Percentiles rank a stretch among this genome's conserved stretches.
phyloP scores from a whole-genome alignment of 2,888 invertebrate genomes.

The Leptothorax acervorum region DNA sequence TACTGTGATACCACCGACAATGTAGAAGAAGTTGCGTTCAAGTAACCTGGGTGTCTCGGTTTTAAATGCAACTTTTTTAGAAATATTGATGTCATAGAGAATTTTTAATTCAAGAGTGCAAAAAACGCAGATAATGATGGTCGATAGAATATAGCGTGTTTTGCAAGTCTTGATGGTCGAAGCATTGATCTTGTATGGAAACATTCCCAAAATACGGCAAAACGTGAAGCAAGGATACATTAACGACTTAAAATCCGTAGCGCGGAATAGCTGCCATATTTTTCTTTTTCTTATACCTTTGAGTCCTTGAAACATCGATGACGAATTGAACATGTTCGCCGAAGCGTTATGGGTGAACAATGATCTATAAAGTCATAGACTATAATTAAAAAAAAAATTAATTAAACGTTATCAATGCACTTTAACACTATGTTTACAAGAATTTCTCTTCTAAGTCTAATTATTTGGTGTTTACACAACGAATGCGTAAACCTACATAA shows the following conservation, averaged over 20 bases:
- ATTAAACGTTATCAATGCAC: neutral
- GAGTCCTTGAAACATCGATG: neutral
- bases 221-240: neutral
- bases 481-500: neutral
- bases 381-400: neutral
- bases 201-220: neutral
- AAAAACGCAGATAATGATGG: neutral
- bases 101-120: too few species aligned
- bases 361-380: neutral
- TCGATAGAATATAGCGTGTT: neutral
- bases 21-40: neutral
- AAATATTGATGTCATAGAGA: neutral
- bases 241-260: neutral
- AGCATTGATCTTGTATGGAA: neutral
- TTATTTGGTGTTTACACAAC: neutral
- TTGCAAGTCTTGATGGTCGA: neutral
- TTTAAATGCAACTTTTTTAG: neutral
- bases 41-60: neutral
- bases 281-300: neutral
- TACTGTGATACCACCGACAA: neutral
- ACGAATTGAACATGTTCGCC: neutral
- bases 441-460: neutral
- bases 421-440: neutral
- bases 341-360: neutral
- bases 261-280: too few species aligned